Evolutionary conservation across 1,140 invertebrate species (phyloP), one percentile per base, ranked within the genome.

Genomic region (Caenorhabditis tropicalis): DNA sequence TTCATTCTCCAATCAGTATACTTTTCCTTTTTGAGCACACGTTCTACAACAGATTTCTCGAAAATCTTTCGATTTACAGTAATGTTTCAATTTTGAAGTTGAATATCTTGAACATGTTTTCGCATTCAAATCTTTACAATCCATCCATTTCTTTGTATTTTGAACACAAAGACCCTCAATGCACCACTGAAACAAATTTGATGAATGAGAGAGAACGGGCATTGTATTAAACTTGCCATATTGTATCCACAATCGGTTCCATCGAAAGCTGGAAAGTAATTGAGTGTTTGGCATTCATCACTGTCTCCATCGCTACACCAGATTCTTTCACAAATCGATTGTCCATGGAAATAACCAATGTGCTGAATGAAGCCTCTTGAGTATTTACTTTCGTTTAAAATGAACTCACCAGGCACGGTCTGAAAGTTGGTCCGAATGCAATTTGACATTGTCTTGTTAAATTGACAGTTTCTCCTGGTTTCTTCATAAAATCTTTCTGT

Each of bases 201-300:
- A 43, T 19, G 12, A 39, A 10, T 51, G 46, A 56, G 1, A 0
- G 19, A 16, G 27, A 27, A 21, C 31, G 9, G 10, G 16, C 24
- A 46, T 9, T 9, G 9, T n/a, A 16, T 5, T 24, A 1, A 6
- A 58, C 31, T 27, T 49, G 86, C 88, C 86, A 89, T 89, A 60
- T 82, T 60, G 21, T 85, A 58, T 6, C 84, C 88, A 70, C 88
- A 89, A 21, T 74, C 83, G 39, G 89, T 89, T 19, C 88, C 89
- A 85, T 89, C 88, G 70, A 90, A 87, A 24, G 88, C 81, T n/a
- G 88, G 88, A 33, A 89, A 85, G 81, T 87, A 89, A 27, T 87
- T 82, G 65, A 86, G 86, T 29, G 89, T 89, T 80, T 89, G 89
- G 56, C 89, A 89, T 16, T 53, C 56, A 83, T 79, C 89, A 53